phyloP scores from a whole-genome alignment of 2,113 vertebrate species.

The Mesoclemmys tuberculata region DNA sequence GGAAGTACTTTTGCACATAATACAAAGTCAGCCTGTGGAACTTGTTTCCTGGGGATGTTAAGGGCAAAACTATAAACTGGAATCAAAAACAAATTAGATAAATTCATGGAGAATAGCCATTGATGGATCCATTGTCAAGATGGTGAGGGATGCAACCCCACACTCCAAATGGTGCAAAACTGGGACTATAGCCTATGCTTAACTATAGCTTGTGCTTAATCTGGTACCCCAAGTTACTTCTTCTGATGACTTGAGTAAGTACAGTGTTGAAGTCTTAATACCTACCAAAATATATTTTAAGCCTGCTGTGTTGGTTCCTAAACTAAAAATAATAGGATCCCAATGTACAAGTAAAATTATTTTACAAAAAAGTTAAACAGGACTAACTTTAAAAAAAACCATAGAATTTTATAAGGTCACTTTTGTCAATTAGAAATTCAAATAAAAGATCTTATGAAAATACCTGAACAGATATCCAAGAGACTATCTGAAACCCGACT shows the following conservation, averaged over 20 bases:
- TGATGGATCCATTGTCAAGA: too few relatives aligned
- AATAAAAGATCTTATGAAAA: not conserved
- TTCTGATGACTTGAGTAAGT: not conserved
- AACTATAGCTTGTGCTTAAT: not conserved
- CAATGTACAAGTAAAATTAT: not conserved
- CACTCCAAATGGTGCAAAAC: not conserved
- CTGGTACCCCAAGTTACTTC: not conserved
- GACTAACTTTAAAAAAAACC: not conserved
- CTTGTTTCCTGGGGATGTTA: too few relatives aligned
- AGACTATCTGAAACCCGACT: not conserved
- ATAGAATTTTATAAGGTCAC: not conserved
- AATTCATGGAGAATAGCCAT: too few relatives aligned
- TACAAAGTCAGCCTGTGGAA: too few relatives aligned
- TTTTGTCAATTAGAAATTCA: not conserved
- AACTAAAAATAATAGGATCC: not conserved
- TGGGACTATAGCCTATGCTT: not conserved
- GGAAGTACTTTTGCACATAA: too few relatives aligned
- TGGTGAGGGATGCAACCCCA: too few relatives aligned
- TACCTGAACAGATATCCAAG: not conserved
- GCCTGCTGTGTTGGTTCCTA: not conserved
- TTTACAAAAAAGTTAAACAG: not conserved
- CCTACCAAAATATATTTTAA: not conserved
- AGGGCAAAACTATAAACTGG: too few relatives aligned
- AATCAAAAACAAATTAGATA: too few relatives aligned
- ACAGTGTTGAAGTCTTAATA: not conserved